Conservation (phyloP, 92 coral and sea anemone genomes). For the Muricea muricata region DNA sequence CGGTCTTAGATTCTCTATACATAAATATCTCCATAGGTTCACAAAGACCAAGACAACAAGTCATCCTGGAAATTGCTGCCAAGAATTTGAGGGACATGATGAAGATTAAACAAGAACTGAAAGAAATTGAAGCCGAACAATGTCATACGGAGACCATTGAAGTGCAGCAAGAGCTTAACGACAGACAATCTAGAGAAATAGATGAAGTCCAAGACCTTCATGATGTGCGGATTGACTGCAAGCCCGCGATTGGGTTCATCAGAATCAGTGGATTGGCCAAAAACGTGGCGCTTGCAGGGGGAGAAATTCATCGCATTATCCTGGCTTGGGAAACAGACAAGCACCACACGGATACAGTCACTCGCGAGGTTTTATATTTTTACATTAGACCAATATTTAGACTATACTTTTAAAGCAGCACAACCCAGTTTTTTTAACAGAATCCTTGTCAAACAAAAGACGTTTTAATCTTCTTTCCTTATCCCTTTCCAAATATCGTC, state of each 20-base stretch:
- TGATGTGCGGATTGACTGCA: slow-evolving; percentile 14
- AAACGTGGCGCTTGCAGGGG: slow-evolving; percentile 6
- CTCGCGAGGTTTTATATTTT: neutral
- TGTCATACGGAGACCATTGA: neutral
- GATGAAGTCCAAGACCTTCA: slow-evolving; percentile 41
- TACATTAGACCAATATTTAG: too few species aligned
- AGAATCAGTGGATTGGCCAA: slow-evolving; percentile 9
- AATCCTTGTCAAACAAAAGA: too few species aligned
- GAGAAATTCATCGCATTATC: neutral
- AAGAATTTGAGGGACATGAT: slow-evolving; percentile 10
- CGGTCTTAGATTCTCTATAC: too few species aligned
- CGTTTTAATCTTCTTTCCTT: too few species aligned
- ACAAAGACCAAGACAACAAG: neutral
- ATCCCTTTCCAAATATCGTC: too few species aligned
- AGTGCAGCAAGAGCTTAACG: slow-evolving; percentile 1
- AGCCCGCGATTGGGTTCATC: slow-evolving; percentile 4
- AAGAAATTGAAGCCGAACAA: slow-evolving; percentile 2
- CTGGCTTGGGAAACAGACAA: neutral
- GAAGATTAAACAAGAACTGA: slow-evolving; percentile 23
- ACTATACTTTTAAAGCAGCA: too few species aligned
- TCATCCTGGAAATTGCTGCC: slow-evolving; percentile 26
- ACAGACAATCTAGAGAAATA: slow-evolving; percentile 30
- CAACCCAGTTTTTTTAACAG: too few species aligned
- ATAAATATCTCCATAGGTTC: neutral
- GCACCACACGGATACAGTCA: neutral